A percentile compares a stretch with the other conserved stretches of the same genome.
Evolutionary conservation across 2,888 invertebrate genomes (phyloP).

Genomic region (Muschampia plurimacula): DNA sequence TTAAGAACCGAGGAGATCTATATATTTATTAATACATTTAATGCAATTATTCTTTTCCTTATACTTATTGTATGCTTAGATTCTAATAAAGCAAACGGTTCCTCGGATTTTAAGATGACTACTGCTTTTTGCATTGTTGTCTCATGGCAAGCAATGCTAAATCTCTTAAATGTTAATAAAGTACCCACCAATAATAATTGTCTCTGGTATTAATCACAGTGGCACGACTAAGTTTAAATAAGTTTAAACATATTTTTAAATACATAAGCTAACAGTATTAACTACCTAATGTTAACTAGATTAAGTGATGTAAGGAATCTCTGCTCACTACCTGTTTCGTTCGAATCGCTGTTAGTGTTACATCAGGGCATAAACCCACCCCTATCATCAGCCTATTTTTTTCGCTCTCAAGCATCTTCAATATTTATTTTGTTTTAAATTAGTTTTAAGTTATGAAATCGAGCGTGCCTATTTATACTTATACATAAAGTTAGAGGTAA

Average conservation of each 20-base stretch:
- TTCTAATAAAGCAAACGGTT: neutral
- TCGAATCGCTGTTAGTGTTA: slow-evolving; percentile 48
- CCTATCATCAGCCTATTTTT: slow-evolving; percentile 57
- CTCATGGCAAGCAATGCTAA: slow-evolving; percentile 19
- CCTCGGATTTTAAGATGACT: slow-evolving; percentile 30
- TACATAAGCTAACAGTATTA: slow-evolving; percentile 14
- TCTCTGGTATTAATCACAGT: slow-evolving; percentile 17
- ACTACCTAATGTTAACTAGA: slow-evolving; percentile 12
- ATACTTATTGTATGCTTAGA: too few species aligned
- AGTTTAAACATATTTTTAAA: slow-evolving; percentile 1
- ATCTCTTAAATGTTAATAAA: slow-evolving; percentile 16
- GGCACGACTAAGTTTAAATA: slow-evolving; percentile 22
- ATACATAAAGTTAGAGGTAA: slow-evolving; percentile 41
- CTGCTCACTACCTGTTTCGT: slow-evolving; percentile 64
- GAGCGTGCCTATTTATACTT: slow-evolving; percentile 49
- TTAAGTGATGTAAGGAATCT: slow-evolving; percentile 59
- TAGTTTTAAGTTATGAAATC: slow-evolving; percentile 55
- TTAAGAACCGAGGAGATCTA: slow-evolving; percentile 66
- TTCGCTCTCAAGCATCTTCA: slow-evolving; percentile 49
- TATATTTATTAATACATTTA: too few species aligned
- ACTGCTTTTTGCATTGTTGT: slow-evolving; percentile 27
- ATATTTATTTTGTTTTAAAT: slow-evolving; percentile 50
- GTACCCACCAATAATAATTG: slow-evolving; percentile 11
- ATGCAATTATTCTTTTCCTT: too few species aligned
- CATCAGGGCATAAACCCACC: slow-evolving; percentile 77